A percentile compares a stretch with the other conserved stretches of the same genome.
Evolutionary conservation across 1,140 invertebrate genomes (phyloP).

Genomic region (Tetranychus cinnabarinus): DNA sequence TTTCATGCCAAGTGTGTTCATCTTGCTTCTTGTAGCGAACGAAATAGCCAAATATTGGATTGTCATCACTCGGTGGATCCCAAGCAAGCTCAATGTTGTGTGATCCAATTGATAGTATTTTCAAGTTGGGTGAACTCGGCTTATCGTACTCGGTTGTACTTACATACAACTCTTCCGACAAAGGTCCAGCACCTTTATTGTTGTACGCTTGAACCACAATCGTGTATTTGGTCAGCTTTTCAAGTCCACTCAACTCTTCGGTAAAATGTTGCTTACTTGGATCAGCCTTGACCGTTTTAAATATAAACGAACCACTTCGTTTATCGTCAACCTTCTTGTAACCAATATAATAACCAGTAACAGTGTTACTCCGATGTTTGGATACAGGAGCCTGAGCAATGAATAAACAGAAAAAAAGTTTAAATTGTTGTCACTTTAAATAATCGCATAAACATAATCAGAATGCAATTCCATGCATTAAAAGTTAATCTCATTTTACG

Average conservation of each 20-base stretch:
- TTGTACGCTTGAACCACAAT: conserved; percentile 40
- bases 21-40: conserved; percentile 17
- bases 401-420: background rate
- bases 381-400: conserved; percentile 1
- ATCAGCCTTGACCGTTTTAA: conserved; percentile 13
- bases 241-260: conserved; percentile 6
- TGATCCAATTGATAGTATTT: conserved; percentile 8
- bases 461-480: no score
- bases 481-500: no score
- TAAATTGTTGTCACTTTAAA: no score
- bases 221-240: conserved; percentile 11
- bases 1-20: conserved; percentile 1
- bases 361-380: background rate
- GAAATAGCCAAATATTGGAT: conserved; percentile 18
- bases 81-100: conserved; percentile 17
- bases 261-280: background rate
- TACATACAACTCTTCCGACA: conserved; percentile 6
- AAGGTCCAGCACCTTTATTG: conserved; percentile 22
- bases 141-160: background rate
- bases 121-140: background rate
- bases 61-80: conserved; percentile 15
- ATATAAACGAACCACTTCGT: conserved; percentile 17
- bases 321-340: conserved; percentile 18
- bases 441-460: no score
- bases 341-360: conserved; percentile 23